These are phyloP conservation scores for Xestia sexstrigata DNA, from an alignment of 2,888 invertebrate species.

Conservation along the genomic window DNA sequence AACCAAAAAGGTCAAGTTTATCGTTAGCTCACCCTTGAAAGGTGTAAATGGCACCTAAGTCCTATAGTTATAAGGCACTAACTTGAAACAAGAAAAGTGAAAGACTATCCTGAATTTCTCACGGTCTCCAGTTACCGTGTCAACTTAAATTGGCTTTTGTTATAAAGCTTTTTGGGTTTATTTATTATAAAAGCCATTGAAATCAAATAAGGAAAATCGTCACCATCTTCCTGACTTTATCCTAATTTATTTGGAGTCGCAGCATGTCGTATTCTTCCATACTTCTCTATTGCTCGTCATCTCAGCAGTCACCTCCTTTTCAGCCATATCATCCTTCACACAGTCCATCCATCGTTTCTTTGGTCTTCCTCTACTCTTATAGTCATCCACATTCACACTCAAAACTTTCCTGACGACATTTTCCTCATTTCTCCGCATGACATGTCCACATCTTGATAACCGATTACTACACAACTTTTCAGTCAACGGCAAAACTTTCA, in stretches of 20 bases:
- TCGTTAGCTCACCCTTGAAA: neutral
- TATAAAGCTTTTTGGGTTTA: neutral
- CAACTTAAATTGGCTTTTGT: neutral
- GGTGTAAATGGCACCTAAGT: neutral
- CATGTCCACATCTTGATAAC: neutral
- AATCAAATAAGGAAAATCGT: neutral
- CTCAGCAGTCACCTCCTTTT: too few relatives aligned
- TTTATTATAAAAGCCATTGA: neutral
- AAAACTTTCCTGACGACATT: too few relatives aligned
- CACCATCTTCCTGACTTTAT: neutral
- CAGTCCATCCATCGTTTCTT: too few relatives aligned
- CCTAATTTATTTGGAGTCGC: too few relatives aligned
- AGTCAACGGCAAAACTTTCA: neutral
- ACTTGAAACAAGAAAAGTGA: constrained; percentile 6
- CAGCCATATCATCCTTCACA: too few relatives aligned
- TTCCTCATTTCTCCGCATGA: neutral
- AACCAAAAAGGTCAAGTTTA: constrained; percentile 6
- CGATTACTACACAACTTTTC: neutral
- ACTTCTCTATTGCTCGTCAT: too few relatives aligned
- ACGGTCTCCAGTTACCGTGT: neutral
- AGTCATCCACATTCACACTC: neutral
- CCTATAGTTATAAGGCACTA: neutral
- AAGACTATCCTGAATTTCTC: neutral
- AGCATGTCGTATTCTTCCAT: too few relatives aligned
- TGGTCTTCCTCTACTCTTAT: too few relatives aligned